Percentiles rank a stretch among this genome's conserved stretches.
Evolutionary conservation across 2,888 invertebrate species (phyloP).

Genomic region (Hydrotaea diabolus): DNA sequence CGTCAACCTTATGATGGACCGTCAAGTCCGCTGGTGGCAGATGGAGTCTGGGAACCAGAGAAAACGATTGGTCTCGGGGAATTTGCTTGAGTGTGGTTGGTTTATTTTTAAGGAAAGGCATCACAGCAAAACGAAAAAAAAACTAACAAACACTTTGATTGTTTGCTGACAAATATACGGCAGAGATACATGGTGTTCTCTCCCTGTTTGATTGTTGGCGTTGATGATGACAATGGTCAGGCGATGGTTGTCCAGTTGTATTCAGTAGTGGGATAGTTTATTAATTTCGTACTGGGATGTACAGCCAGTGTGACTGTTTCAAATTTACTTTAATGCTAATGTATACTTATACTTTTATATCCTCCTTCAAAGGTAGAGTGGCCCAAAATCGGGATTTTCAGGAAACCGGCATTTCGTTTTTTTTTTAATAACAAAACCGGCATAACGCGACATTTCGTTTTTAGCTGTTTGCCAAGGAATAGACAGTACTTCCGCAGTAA

Average conservation of each 20-base stretch:
- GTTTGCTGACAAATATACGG: slow-evolving; percentile 44
- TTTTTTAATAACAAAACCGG: too few species aligned
- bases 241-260: slow-evolving; percentile 4
- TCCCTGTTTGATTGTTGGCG: neutral
- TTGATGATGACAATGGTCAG: neutral
- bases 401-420: too few species aligned
- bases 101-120: slow-evolving; percentile 40
- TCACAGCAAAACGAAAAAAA: neutral
- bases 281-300: slow-evolving; percentile 6
- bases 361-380: too few species aligned
- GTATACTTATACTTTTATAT: too few species aligned
- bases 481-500: too few species aligned
- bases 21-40: neutral
- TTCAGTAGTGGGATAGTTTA: slow-evolving; percentile 25
- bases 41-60: slow-evolving; percentile 21
- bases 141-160: slow-evolving; percentile 56
- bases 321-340: too few species aligned
- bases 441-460: too few species aligned
- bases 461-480: too few species aligned
- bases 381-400: too few species aligned
- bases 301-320: neutral
- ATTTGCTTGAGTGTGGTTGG: slow-evolving; percentile 23
- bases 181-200: neutral
- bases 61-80: slow-evolving; percentile 32
- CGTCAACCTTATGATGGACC: neutral